These are phyloP conservation scores for Trichogramma evanescens DNA, from an alignment of 2,888 invertebrate genomes.

Conservation along the genomic window DNA sequence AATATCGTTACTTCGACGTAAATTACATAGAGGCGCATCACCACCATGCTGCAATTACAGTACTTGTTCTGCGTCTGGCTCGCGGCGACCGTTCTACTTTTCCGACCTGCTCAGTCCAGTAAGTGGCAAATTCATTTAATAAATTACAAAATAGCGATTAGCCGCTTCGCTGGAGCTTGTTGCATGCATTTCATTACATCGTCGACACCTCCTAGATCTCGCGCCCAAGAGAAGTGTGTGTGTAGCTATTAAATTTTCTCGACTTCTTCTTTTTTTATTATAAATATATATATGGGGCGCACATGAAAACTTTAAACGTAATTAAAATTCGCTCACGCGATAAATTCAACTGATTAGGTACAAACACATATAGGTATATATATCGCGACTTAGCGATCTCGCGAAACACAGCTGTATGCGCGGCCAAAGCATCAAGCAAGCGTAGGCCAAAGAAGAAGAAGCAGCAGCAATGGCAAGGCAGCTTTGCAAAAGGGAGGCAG, in stretches of 20 bases:
- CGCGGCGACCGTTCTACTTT: slow-evolving; percentile 13
- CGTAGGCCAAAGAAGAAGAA: not conserved
- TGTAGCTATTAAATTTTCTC: too few species aligned
- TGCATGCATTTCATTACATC: too few species aligned
- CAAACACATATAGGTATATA: not conserved
- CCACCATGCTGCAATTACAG: slow-evolving; percentile 25
- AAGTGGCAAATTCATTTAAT: slow-evolving; percentile 20
- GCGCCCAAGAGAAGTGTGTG: too few species aligned
- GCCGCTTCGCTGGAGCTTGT: not conserved
- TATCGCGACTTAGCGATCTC: not conserved
- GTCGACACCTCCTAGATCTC: too few species aligned
- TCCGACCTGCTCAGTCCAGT: slow-evolving; percentile 19
- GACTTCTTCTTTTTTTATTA: too few species aligned
- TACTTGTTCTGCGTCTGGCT: slow-evolving; percentile 22
- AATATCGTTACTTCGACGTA: not conserved
- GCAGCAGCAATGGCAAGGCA: not conserved
- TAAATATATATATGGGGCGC: too few species aligned
- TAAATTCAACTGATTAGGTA: not conserved
- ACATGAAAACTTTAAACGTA: not conserved
- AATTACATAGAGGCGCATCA: not conserved
- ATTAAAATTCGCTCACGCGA: slow-evolving; percentile 5
- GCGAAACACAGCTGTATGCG: not conserved
- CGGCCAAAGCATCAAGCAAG: not conserved
- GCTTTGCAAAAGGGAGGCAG: not conserved
- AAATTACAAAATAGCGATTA: not conserved